Conservation (phyloP, 2,888 invertebrate species). For the Netelia inedita region DNA sequence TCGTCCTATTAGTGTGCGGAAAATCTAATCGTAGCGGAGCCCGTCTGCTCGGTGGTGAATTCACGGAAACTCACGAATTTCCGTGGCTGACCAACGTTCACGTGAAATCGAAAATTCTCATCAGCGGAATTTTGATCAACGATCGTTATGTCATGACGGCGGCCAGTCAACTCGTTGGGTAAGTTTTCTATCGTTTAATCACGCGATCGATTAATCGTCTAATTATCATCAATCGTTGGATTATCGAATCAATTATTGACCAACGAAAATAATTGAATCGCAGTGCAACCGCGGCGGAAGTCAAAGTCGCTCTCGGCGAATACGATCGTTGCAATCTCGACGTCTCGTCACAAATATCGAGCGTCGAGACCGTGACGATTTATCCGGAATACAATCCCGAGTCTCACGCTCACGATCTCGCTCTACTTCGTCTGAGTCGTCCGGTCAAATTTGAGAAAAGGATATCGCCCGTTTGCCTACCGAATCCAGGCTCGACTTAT, state of each 20-base stretch:
- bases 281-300: constrained; percentile 81
- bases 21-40: constrained; percentile 84
- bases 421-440: constrained; percentile 87
- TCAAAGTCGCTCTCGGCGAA: constrained; percentile 87
- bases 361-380: constrained; percentile 86
- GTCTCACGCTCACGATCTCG: constrained; percentile 87
- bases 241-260: too few relatives aligned
- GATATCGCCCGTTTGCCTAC: constrained; percentile 88
- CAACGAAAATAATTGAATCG: neutral
- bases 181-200: neutral
- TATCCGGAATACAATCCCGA: constrained; percentile 87
- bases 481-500: constrained; percentile 85
- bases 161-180: constrained; percentile 86
- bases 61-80: constrained; percentile 86
- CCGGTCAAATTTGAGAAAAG: constrained; percentile 86
- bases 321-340: constrained; percentile 86
- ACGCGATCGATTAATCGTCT: neutral
- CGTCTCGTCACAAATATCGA: constrained; percentile 85
- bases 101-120: constrained; percentile 80
- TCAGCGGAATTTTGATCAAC: constrained; percentile 87
- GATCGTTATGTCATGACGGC: constrained; percentile 87
- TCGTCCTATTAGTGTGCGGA: constrained; percentile 84
- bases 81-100: constrained; percentile 87
- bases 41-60: constrained; percentile 86
- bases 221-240: neutral